Percentiles rank a stretch among this genome's conserved stretches.
phyloP scores from a whole-genome alignment of 2,888 invertebrate genomes.

The Pocota personata region DNA sequence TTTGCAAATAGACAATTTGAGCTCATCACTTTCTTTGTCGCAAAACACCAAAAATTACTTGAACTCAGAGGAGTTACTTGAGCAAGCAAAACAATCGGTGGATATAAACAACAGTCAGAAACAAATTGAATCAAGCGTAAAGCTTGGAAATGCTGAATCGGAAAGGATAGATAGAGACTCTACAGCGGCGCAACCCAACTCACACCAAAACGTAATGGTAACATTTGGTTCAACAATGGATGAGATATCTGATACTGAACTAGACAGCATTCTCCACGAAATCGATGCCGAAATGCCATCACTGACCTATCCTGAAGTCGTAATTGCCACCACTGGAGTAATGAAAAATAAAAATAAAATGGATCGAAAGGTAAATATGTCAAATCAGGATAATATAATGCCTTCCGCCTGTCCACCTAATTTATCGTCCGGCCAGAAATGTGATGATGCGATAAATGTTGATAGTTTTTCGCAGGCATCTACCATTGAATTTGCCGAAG shows the following conservation, averaged over 20 bases:
- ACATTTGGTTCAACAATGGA: conserved; percentile 83
- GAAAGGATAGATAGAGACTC: conserved; percentile 4
- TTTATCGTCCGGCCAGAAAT: background rate
- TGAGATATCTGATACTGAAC: conserved; percentile 82
- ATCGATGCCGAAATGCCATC: conserved; percentile 79
- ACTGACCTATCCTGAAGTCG: background rate
- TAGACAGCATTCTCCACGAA: conserved; percentile 82
- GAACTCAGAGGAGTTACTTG: background rate
- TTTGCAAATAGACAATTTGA: conserved; percentile 67
- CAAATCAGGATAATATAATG: conserved; percentile 31
- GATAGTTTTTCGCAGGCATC: conserved; percentile 83
- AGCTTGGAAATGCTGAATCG: background rate
- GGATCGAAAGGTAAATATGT: background rate
- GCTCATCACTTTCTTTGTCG: conserved; percentile 65
- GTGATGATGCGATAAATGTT: conserved; percentile 79
- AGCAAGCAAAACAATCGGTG: background rate
- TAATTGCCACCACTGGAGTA: background rate
- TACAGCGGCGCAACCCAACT: background rate
- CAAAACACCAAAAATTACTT: conserved; percentile 24
- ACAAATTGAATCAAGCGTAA: background rate
- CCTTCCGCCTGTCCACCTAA: background rate
- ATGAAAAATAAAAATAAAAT: background rate
- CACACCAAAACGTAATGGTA: conserved; percentile 63
- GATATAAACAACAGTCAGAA: conserved; percentile 1
- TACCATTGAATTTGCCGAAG: conserved; percentile 82